Evolutionary conservation across 2,888 invertebrate genomes (phyloP).

Genomic region (Schrankia costaestrigalis): DNA sequence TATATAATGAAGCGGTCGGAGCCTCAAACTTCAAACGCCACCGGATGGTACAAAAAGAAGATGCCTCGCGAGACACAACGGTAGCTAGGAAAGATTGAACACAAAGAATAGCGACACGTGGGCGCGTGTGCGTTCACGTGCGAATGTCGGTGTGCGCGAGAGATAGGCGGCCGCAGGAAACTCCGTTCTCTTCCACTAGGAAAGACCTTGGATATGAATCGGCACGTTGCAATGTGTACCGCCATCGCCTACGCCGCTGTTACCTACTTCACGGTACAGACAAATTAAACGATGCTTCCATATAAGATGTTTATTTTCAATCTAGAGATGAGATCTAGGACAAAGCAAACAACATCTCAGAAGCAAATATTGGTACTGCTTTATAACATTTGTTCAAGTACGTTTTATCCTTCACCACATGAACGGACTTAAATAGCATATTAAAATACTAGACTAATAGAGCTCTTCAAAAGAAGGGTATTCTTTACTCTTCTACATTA

Average conservation of each 20-base stretch:
- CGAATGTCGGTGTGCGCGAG: constrained; percentile 70
- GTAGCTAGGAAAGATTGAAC: constrained; percentile 75
- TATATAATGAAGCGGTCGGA: constrained; percentile 76
- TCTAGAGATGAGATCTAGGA: constrained; percentile 22
- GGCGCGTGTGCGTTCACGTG: constrained; percentile 73
- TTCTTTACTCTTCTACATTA: too few relatives aligned
- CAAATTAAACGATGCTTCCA: constrained; percentile 64
- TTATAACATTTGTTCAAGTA: too few relatives aligned
- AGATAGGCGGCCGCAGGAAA: constrained; percentile 81
- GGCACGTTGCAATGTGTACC: constrained; percentile 79
- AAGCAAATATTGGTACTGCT: constrained; percentile 48
- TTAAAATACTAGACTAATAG: too few relatives aligned
- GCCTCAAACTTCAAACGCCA: constrained; percentile 70
- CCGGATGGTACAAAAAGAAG: constrained; percentile 75
- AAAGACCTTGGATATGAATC: constrained; percentile 81
- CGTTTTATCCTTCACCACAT: too few relatives aligned
- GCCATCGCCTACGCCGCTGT: constrained; percentile 76
- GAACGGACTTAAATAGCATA: too few relatives aligned
- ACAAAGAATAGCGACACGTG: constrained; percentile 75
- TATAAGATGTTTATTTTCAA: constrained; percentile 29
- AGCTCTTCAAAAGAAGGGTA: too few relatives aligned
- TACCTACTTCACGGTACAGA: constrained; percentile 67
- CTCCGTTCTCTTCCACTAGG: constrained; percentile 82
- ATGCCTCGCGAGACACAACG: constrained; percentile 60
- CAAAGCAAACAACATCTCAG: constrained; percentile 32